phyloP scores from a whole-genome alignment of 2,888 invertebrate species.

The Dione vanillae region DNA sequence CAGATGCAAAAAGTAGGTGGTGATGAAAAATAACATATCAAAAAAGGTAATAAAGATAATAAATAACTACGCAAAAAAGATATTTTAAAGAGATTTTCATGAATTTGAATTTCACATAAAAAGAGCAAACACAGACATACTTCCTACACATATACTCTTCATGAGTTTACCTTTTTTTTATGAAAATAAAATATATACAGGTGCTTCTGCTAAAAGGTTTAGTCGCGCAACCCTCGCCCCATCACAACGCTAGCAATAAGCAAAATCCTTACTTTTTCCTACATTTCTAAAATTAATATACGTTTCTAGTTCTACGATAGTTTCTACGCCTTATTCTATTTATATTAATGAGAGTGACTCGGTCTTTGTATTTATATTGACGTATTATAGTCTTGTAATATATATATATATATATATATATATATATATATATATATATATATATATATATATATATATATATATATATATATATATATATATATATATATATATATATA shows the following conservation, averaged over 20 bases:
- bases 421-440: too few species aligned
- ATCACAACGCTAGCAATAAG: slow-evolving; percentile 5
- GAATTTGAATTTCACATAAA: too few species aligned
- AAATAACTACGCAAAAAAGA: too few species aligned
- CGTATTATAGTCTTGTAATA: background rate
- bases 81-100: too few species aligned
- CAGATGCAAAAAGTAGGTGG: background rate
- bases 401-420: background rate
- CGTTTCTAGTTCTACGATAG: slow-evolving; percentile 9
- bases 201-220: slow-evolving; percentile 14
- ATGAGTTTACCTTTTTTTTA: background rate
- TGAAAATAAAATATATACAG: slow-evolving; percentile 4
- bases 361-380: slow-evolving; percentile 2
- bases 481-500: too few species aligned
- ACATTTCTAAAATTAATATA: slow-evolving; percentile 24
- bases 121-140: too few species aligned
- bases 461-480: too few species aligned
- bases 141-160: too few species aligned
- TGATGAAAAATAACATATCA: background rate
- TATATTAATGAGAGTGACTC: slow-evolving; percentile 19
- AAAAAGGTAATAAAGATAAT: too few species aligned
- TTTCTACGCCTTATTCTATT: slow-evolving; percentile 11
- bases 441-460: too few species aligned
- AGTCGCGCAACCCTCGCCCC: slow-evolving; percentile 19
- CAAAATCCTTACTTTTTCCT: background rate